Conservation (phyloP, 2,888 invertebrate genomes). For the Cerastis leucographa region DNA sequence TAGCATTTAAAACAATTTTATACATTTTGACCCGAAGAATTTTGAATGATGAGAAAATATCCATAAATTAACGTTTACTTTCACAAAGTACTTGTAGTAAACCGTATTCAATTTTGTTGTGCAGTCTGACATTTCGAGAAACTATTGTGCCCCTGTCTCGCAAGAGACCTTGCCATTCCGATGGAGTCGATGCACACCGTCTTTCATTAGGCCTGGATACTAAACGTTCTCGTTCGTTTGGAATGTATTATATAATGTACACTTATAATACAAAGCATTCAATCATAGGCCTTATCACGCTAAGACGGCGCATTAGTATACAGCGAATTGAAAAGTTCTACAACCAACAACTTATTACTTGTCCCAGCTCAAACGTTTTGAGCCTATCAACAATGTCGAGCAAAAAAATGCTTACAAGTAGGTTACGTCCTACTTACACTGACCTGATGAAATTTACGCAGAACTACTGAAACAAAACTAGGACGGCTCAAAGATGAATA, state of each 20-base stretch:
- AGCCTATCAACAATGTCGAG: slow-evolving; percentile 37
- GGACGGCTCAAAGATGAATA: slow-evolving; percentile 67
- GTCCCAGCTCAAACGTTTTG: slow-evolving; percentile 13
- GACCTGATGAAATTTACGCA: slow-evolving; percentile 75
- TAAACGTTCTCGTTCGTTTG: slow-evolving; percentile 46
- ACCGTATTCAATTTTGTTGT: slow-evolving; percentile 39
- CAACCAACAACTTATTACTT: slow-evolving; percentile 12
- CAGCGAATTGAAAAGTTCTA: neutral
- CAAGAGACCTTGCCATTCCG: slow-evolving; percentile 72
- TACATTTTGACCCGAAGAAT: slow-evolving; percentile 1
- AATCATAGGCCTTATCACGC: slow-evolving; percentile 10
- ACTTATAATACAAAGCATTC: slow-evolving; percentile 17
- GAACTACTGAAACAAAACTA: slow-evolving; percentile 73
- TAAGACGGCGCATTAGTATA: slow-evolving; percentile 6
- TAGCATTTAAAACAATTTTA: neutral
- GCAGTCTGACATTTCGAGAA: slow-evolving; percentile 68
- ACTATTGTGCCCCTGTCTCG: slow-evolving; percentile 62
- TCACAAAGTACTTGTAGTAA: slow-evolving; percentile 39
- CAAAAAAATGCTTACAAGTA: slow-evolving; percentile 66
- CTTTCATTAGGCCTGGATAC: slow-evolving; percentile 34
- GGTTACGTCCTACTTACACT: slow-evolving; percentile 76
- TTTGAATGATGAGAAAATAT: slow-evolving; percentile 23
- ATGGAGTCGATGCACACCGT: slow-evolving; percentile 40
- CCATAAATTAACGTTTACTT: slow-evolving; percentile 38
- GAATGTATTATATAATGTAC: slow-evolving; percentile 22